Evolutionary conservation across 2,113 vertebrate genomes (phyloP).

Genomic region (Oryzias curvinotus): DNA sequence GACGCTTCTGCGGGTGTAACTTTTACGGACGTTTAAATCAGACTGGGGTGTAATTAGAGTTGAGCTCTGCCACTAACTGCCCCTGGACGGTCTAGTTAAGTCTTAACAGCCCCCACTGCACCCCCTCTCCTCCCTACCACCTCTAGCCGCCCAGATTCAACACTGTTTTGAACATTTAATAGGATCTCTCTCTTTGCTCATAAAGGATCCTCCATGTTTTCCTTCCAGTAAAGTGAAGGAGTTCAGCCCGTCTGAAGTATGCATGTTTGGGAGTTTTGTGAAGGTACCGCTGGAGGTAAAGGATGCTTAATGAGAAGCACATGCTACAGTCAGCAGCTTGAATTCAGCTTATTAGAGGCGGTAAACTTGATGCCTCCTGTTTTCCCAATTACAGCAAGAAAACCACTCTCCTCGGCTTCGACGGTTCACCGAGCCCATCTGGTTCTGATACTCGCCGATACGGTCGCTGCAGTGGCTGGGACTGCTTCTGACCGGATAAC

Average conservation of each 20-base stretch:
- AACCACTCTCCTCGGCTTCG: constrained; percentile 69
- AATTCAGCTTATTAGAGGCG: constrained; percentile 95
- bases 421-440: constrained; percentile 84
- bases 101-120: constrained; percentile 28
- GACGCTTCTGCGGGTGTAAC: too few relatives aligned
- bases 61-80: constrained; percentile 66
- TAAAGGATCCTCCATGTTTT: constrained; percentile 82
- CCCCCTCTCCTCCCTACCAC: neutral
- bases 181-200: constrained; percentile 61
- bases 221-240: constrained; percentile 82
- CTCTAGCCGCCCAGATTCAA: constrained; percentile 26
- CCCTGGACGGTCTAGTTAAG: constrained; percentile 69
- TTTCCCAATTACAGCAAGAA: constrained; percentile 92
- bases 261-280: neutral
- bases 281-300: constrained; percentile 38
- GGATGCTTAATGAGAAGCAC: constrained; percentile 87
- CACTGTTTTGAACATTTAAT: constrained; percentile 76
- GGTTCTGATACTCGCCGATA: constrained; percentile 86
- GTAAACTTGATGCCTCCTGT: constrained; percentile 98
- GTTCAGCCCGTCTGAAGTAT: constrained; percentile 31
- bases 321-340: constrained; percentile 85
- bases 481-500: constrained; percentile 44
- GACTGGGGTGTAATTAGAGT: constrained; percentile 67
- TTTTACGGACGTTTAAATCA: too few relatives aligned
- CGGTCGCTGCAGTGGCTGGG: constrained; percentile 69